Base-by-base conservation (phyloP, 2,797 vertebrate species). In the Basileuterus tristriatus region DNA sequence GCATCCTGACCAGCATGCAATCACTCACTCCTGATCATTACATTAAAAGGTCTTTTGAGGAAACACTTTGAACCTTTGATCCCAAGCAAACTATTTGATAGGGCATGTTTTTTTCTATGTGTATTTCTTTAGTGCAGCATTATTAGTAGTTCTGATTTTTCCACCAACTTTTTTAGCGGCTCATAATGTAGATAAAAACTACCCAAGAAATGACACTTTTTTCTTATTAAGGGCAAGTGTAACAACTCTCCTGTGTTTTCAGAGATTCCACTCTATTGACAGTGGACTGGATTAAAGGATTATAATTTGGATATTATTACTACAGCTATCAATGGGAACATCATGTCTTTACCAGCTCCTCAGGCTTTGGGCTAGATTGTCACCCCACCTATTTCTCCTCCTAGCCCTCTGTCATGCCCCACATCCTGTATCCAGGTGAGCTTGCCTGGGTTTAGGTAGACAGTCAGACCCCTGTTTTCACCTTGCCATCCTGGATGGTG, bases 31-130 rank as follows among this genome's bases (percentile, higher is more conserved):
- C 79, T 87, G 47, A 81, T 83, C 74, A 88, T 83, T 86, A 62
- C 63, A 6, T 90, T 84, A 76, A 93, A 94, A 87, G 5, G 60
- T 65, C 71, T 46, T 92, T 74, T 90, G 83, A 95, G 76, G 89
- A 94, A 96, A 90, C 8, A 1, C 8, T 84, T 90, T 84, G 67
- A 88, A 94, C 30, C 24, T 83, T 90, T 87, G 79, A 86, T 91
- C 43, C 53, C 43, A 55, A 83, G 34, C 83, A 87, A 91, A 88
- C 15, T 37, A 22, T 83, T 91, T 83, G 60, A 53, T 55, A 84
- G 11, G 3, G 41, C 14, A 21, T 55, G 37, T 67, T 90, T 83
- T 81, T 17, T 50, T 7, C 49, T 50, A 67, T 1, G 6, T 70
- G 36, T 79, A 47, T 59, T 91, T 86, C 12, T 72, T 36, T 76